A percentile compares a stretch with the other conserved stretches of the same genome.
phyloP scores from a whole-genome alignment of 2,113 vertebrate species.

The Gobiocypris rarus region DNA sequence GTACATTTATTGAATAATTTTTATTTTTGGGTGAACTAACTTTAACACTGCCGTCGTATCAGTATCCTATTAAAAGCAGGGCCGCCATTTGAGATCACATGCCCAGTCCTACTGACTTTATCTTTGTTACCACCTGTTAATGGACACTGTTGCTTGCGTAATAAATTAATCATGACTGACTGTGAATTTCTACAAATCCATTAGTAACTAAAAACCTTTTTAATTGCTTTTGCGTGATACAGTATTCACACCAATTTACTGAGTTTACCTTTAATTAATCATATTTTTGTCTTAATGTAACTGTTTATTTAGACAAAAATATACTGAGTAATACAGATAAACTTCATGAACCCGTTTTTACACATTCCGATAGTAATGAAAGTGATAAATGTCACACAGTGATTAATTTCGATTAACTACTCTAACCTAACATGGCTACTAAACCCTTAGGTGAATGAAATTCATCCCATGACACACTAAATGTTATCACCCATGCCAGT shows the following conservation, averaged over 20 bases:
- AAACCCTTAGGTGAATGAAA: not conserved
- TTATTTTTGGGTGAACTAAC: too few species aligned
- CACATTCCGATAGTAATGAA: not conserved
- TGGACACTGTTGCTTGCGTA: not conserved
- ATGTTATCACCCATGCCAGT: not conserved
- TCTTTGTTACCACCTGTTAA: not conserved
- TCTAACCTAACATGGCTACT: not conserved
- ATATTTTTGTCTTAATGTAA: slow-evolving; percentile 6
- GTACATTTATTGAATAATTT: too few species aligned
- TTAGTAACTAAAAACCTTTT: not conserved
- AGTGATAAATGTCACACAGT: not conserved
- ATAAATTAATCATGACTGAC: not conserved
- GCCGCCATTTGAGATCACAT: not conserved
- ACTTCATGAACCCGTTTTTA: not conserved
- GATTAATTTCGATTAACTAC: not conserved
- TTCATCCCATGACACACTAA: not conserved
- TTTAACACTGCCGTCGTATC: not conserved
- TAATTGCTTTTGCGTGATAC: not conserved
- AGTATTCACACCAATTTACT: not conserved
- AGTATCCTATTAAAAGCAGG: not conserved
- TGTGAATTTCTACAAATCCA: not conserved
- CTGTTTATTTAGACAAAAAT: not conserved
- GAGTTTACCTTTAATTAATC: not conserved
- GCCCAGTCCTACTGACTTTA: not conserved
- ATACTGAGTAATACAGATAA: not conserved